Percentiles rank a stretch among this genome's conserved stretches.
phyloP scores from a whole-genome alignment of 2,797 vertebrate genomes.

The Staurois parvus region DNA sequence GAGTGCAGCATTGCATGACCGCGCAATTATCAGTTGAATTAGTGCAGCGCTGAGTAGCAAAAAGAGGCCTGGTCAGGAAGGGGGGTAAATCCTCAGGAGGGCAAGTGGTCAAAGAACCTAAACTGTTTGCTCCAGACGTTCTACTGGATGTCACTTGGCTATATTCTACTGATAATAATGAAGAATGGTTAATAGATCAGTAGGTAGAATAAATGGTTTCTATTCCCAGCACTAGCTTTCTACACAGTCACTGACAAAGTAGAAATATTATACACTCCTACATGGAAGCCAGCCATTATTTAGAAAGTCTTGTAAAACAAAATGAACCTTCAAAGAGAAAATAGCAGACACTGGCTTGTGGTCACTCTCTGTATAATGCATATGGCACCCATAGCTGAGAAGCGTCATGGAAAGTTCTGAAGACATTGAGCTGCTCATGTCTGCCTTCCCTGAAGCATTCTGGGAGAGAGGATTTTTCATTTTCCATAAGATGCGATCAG shows the following conservation, averaged over 20 bases:
- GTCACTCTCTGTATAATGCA: constrained; percentile 93
- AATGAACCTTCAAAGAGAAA: constrained; percentile 89
- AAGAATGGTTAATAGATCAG: too few relatives aligned
- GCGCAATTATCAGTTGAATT: too few relatives aligned
- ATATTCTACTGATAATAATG: too few relatives aligned
- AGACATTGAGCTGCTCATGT: constrained; percentile 74
- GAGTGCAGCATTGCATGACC: too few relatives aligned
- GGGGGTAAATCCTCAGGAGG: too few relatives aligned
- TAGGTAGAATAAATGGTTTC: too few relatives aligned
- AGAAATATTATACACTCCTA: not conserved
- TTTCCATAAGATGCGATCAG: constrained; percentile 95
- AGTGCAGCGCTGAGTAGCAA: too few relatives aligned
- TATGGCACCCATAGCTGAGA: constrained; percentile 92
- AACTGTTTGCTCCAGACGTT: too few relatives aligned
- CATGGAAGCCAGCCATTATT: not conserved
- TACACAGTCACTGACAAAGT: not conserved
- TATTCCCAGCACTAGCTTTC: too few relatives aligned
- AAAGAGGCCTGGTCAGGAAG: too few relatives aligned
- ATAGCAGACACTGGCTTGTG: constrained; percentile 96
- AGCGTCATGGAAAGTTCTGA: constrained; percentile 85
- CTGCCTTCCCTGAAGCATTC: constrained; percentile 73
- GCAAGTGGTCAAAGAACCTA: too few relatives aligned
- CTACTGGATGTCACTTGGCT: too few relatives aligned
- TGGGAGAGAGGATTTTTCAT: constrained; percentile 80
- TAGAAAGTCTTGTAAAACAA: not conserved